Evolutionary conservation across 1,140 invertebrate species (phyloP).

Genomic region (Whitmania pigra): DNA sequence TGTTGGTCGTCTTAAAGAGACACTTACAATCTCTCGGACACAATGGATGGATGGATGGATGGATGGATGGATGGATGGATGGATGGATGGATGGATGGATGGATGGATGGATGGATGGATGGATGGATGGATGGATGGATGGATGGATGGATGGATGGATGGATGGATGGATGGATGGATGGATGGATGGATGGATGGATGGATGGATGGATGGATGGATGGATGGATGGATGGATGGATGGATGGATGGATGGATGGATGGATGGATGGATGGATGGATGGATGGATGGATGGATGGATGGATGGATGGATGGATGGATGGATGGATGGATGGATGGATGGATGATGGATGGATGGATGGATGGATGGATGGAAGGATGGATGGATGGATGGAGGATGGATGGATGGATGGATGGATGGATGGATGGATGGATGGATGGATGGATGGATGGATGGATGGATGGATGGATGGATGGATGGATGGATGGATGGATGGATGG

Average conservation of each 20-base stretch:
- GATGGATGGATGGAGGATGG: neutral
- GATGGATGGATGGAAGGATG: neutral
- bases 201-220: neutral
- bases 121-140: neutral
- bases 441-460: neutral
- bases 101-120: neutral
- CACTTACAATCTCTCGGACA: neutral
- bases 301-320: neutral
- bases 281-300: neutral
- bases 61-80: neutral
- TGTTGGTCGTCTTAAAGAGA: neutral
- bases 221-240: neutral
- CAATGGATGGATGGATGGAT: neutral
- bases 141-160: neutral
- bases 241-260: neutral
- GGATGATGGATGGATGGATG: neutral
- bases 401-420: neutral
- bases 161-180: neutral
- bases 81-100: neutral
- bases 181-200: neutral
- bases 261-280: neutral
- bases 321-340: neutral
- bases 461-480: neutral
- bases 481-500: neutral
- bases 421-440: neutral